These are phyloP conservation scores for Ardeotis arabs DNA, from an alignment of 2,113 vertebrate species.

Conservation along the genomic window DNA sequence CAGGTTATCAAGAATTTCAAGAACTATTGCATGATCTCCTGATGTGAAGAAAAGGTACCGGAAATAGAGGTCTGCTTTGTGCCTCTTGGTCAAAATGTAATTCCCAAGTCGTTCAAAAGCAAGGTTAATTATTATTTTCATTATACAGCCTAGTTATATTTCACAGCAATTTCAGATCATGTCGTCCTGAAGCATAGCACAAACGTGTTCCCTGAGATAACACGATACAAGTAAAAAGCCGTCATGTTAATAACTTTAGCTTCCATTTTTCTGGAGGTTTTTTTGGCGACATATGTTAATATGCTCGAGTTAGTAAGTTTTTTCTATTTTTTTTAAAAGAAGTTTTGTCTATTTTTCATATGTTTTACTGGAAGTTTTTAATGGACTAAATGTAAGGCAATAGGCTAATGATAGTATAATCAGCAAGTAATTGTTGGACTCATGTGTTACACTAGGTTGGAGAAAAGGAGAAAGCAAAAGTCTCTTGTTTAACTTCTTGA, in stretches of 20 bases:
- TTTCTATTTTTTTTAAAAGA: not conserved
- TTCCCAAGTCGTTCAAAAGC: not conserved
- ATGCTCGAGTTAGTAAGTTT: not conserved
- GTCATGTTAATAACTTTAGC: not conserved
- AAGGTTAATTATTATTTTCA: not conserved
- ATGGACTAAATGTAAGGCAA: not conserved
- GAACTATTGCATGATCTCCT: not conserved
- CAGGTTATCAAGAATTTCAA: not conserved
- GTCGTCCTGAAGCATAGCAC: not conserved
- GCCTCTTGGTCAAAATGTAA: not conserved
- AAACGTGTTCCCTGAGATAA: not conserved
- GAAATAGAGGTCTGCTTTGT: not conserved
- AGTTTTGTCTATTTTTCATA: not conserved
- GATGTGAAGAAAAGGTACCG: not conserved
- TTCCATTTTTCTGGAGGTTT: not conserved
- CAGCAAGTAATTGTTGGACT: not conserved
- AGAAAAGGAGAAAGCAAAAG: not conserved
- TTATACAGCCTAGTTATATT: not conserved
- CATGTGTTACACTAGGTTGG: fast-evolving
- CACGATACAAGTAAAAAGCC: not conserved
- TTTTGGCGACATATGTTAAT: not conserved
- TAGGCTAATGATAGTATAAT: not conserved
- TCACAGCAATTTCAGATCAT: not conserved
- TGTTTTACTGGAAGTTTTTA: not conserved
- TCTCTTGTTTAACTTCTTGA: not conserved